Evolutionary conservation across 1,140 invertebrate genomes (phyloP), one percentile per base, ranked within the genome.

Genomic region (Stenopsyche tienmushanensis): DNA sequence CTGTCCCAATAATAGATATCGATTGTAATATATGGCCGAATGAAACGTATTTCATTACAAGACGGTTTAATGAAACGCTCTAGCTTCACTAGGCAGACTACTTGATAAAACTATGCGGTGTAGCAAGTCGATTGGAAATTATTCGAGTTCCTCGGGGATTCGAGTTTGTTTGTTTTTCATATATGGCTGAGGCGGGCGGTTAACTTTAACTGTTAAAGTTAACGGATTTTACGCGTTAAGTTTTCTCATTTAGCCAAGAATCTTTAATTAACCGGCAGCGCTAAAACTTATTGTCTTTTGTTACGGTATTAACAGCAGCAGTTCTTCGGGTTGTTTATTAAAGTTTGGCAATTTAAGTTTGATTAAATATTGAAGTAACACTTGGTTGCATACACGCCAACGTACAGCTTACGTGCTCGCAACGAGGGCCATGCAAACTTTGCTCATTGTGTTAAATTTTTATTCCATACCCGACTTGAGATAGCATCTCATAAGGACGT

Each of bases 281-380:
- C 47, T 62, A 62, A 62, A 62, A 64, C 62, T 64, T 64, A 64
- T 64, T 64, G 62, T 64, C 62, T 53, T 52, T 54, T 44, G 34
- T 64, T 60, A 21, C 42, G 42, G 20, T 50, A 45, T 64, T 54
- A 64, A 55, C 62, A 45, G 29, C 44, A 24, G 62, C 62, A 55
- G 62, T 64, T 64, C 52, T 39, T 64, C 54, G 29, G 25, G 17
- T 60, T 23, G 24, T 20, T 23, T 64, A 64, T 49, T 49, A 62
- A 64, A 64, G 29, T 64, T 64, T 54, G 29, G 26, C 62, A 64
- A 64, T 64, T 64, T 64, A 64, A 60, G 24, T 49, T 64, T 42
- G 62, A 45, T 54, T 44, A 64, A 64, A 64, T 64, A 64, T 64
- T 64, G 62, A 54, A 34, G 29, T 34, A 7, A 34, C 29, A 34